phyloP scores from a whole-genome alignment of 2,888 invertebrate species.

The Eupithecia insigniata region DNA sequence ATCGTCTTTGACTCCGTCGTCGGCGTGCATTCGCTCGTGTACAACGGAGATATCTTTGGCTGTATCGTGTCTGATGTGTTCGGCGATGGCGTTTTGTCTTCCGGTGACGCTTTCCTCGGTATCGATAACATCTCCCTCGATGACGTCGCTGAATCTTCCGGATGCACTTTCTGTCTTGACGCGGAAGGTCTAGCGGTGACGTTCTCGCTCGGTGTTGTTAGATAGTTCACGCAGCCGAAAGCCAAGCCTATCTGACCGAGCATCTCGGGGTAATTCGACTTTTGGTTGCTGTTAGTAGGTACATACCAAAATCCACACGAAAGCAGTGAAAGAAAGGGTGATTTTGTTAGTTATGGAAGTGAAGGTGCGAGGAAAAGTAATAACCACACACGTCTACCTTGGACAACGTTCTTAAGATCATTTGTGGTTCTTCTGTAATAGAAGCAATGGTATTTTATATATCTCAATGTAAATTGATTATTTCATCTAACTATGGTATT shows the following conservation, averaged over 20 bases:
- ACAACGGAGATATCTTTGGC: constrained; percentile 78
- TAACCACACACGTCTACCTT: constrained; percentile 80
- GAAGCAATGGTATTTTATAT: constrained; percentile 56
- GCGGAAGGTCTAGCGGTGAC: constrained; percentile 55
- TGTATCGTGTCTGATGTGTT: constrained; percentile 65
- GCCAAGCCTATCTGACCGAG: constrained; percentile 81
- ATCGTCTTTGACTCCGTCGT: constrained; percentile 74
- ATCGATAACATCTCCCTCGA: constrained; percentile 63
- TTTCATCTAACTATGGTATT: background rate
- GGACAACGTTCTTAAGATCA: constrained; percentile 82
- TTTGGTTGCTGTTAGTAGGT: constrained; percentile 76
- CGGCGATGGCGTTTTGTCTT: constrained; percentile 73
- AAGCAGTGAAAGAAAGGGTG: constrained; percentile 63
- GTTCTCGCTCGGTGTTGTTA: constrained; percentile 68
- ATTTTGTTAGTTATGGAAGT: constrained; percentile 55
- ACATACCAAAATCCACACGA: constrained; percentile 56
- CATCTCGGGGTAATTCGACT: constrained; percentile 83
- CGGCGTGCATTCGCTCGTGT: constrained; percentile 71
- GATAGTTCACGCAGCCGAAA: constrained; percentile 81
- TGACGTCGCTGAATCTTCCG: constrained; percentile 71
- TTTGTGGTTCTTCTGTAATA: constrained; percentile 83
- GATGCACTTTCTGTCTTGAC: constrained; percentile 74
- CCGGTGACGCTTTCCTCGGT: constrained; percentile 68
- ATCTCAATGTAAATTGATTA: constrained; percentile 23
- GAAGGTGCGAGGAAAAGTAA: constrained; percentile 48